These are phyloP conservation scores for Aurelia sp. DNA, from an alignment of 30 jellyfish, hydroid and myxozoan genomes.

Conservation along the genomic window DNA sequence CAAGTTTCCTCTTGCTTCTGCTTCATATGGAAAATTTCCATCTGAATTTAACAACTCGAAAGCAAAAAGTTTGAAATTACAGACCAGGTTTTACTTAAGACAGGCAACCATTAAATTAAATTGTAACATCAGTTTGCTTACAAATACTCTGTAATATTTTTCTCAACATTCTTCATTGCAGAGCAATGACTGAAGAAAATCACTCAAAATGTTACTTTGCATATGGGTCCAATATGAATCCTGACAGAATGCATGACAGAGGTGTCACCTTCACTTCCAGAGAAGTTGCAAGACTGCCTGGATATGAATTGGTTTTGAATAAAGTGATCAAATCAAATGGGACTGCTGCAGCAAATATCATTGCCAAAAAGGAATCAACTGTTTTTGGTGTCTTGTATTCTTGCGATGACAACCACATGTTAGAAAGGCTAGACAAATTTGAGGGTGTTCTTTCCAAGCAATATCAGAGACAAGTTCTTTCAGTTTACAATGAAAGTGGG, in stretches of 20 bases:
- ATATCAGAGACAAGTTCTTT: conserved; percentile 33
- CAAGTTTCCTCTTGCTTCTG: too few relatives aligned
- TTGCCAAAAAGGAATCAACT: conserved; percentile 9
- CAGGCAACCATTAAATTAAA: too few relatives aligned
- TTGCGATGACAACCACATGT: conserved; percentile 43
- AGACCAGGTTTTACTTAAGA: too few relatives aligned
- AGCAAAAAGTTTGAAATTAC: too few relatives aligned
- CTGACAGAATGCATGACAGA: conserved; percentile 73
- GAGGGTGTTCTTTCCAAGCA: conserved; percentile 79
- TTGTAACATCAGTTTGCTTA: too few relatives aligned
- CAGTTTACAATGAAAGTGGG: conserved; percentile 39
- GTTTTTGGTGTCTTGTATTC: conserved; percentile 82
- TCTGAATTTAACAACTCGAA: too few relatives aligned
- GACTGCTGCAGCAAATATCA: conserved; percentile 86
- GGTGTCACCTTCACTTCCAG: conserved; percentile 44
- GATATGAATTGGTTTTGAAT: conserved; percentile 53
- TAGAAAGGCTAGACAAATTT: conserved; percentile 57
- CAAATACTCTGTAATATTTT: too few relatives aligned
- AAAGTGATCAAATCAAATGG: conserved; percentile 41
- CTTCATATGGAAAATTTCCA: too few relatives aligned
- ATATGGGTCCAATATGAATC: conserved; percentile 90
- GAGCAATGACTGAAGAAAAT: too few relatives aligned
- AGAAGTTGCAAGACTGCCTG: conserved; percentile 60
- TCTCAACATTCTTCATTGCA: too few relatives aligned
- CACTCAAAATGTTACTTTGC: conserved; percentile 48